Base-by-base conservation (phyloP, 2,113 vertebrate genomes). In the Actinemys pallida region DNA sequence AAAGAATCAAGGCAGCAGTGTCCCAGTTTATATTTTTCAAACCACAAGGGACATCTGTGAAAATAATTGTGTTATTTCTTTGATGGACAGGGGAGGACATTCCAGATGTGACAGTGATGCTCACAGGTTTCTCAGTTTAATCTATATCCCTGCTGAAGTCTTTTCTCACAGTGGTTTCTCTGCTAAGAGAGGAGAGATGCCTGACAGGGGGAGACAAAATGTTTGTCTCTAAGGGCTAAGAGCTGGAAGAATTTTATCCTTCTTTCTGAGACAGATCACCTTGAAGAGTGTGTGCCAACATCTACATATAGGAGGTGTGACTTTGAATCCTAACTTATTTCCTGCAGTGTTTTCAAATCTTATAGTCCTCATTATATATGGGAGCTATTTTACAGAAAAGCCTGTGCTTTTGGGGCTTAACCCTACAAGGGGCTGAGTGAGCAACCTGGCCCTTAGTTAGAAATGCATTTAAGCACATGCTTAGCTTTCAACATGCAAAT, bases 261-360 rank as follows among this genome's bases (percentile, higher is more conserved):
- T 91, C 92, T 94, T 39, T 88, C 83, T 85, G 84, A 31, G 45
- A 93, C 1, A 1, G 10, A 92, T 90, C 6, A 84, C 80, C 96
- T 10, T 72, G 17, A 72, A 72, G 19, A 72, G 4, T 47, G 12
- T 45, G 42, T 45, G 13, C 25, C 42, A 78, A 27, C 75, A 78
- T 75, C 39, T 22, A 75, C 39, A 25, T 75, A 45, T 78, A 45
- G 42, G 45, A 93, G 17, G 29, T 10, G 49, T 86, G 93, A 81
- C 12, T 81, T 93, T 35, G 11, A 76, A 4, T 82, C 65, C 81
- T 93, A 93, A 24, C n/a, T 39, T 95, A 96, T 86, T 72, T 72
- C 65, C n/a, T 39, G 65, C 35, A 39, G 65, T 39, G n/a, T 39
- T 72, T 72, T 39, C 65, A 72, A 72, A n/a, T 22, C n/a, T 72